These are phyloP conservation scores for Chrysoperla carnea DNA, from an alignment of 1,140 invertebrate genomes.

Conservation along the genomic window DNA sequence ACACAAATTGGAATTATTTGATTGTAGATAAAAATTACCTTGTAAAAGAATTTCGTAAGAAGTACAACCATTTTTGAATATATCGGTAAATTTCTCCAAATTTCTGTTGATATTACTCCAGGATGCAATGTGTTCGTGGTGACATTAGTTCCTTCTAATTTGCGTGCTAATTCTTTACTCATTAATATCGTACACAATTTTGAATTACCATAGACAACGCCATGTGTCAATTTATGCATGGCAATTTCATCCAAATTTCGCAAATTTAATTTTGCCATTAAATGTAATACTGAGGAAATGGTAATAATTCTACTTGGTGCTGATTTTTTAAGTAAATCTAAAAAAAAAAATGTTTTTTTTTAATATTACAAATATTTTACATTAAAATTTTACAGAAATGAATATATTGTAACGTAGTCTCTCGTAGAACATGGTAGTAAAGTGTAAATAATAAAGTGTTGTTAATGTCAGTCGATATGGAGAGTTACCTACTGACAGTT, in stretches of 20 bases:
- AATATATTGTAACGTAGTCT: too few species aligned
- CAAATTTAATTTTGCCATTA: conserved; percentile 22
- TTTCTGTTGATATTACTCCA: conserved; percentile 30
- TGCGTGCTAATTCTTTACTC: conserved; percentile 22
- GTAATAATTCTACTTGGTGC: conserved; percentile 26
- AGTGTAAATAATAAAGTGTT: too few species aligned
- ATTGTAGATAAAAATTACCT: too few species aligned
- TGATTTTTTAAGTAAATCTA: conserved; percentile 13
- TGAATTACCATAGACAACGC: conserved; percentile 25
- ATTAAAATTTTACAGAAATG: too few species aligned
- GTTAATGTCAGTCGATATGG: too few species aligned
- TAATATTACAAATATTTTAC: too few species aligned
- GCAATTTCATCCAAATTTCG: conserved; percentile 18
- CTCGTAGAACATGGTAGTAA: too few species aligned
- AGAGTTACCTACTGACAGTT: too few species aligned
- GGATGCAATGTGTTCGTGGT: conserved; percentile 34
- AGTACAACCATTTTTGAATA: too few species aligned
- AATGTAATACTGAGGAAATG: conserved; percentile 29
- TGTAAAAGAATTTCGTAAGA: too few species aligned
- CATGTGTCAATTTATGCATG: conserved; percentile 12
- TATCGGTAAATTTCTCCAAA: conserved; percentile 9
- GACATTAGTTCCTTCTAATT: conserved; percentile 24
- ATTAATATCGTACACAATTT: conserved; percentile 29
- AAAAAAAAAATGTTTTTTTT: too few species aligned
- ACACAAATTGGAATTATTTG: too few species aligned